Conservation (phyloP, 2,888 invertebrate species). For the Chydorus sphaericus region DNA sequence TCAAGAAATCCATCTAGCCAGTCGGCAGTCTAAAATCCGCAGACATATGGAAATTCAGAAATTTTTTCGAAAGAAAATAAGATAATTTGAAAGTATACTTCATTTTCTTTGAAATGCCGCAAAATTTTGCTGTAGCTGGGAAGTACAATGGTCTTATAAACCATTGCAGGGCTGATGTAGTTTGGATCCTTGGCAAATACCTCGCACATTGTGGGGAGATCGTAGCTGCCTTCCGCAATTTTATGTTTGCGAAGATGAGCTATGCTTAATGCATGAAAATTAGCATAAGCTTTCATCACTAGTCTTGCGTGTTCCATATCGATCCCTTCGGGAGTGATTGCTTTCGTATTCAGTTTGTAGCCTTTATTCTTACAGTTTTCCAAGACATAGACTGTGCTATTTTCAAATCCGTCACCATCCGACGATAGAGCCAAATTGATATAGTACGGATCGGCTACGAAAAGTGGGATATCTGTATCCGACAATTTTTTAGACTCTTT, state of each 20-base stretch:
- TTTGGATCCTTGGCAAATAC: background rate
- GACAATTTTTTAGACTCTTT: background rate
- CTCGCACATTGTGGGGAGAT: background rate
- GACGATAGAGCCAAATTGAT: background rate
- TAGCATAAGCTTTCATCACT: background rate
- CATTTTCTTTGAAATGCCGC: background rate
- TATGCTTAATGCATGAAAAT: background rate
- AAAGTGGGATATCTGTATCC: background rate
- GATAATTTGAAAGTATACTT: too few species aligned
- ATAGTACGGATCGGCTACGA: background rate
- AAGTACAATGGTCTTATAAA: background rate
- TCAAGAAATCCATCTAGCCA: background rate
- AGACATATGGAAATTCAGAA: background rate
- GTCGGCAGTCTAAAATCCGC: background rate
- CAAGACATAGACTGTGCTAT: slow-evolving; percentile 3
- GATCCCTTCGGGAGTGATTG: background rate
- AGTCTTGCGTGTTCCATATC: background rate
- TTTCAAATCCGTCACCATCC: background rate
- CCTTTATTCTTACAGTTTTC: background rate
- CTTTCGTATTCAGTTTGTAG: background rate
- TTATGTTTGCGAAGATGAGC: background rate
- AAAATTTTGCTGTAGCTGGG: background rate
- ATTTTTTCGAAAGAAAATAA: too few species aligned
- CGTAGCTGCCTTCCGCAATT: background rate
- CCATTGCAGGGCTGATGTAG: background rate